Evolutionary conservation across 2,797 vertebrate species (phyloP), one percentile per base, ranked within the genome.

Genomic region (Xiphophorus birchmanni): DNA sequence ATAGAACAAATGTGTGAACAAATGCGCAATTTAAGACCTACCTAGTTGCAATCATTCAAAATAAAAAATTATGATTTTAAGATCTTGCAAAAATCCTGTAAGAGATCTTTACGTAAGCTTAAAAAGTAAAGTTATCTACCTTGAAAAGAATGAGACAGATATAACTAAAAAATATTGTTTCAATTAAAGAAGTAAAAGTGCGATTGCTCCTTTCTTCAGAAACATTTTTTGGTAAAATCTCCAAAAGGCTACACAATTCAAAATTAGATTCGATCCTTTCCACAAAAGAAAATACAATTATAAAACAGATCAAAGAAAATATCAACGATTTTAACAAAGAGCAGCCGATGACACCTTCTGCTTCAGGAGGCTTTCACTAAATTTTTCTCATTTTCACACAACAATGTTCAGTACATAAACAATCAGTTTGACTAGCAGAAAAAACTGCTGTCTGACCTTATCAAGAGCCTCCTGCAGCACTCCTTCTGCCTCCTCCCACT

Each of bases 401-500:
- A 48, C 44, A 35, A 5, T 10, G 23, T 13, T 71, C 11, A 23
- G 40, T 1, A 2, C 12, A 9, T 21, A n/a, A 60, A 50, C 5
- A 74, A 35, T 17, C 73, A 76, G 40, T 69, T 23, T 8, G 9
- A 11, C 8, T 26, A 11, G 37, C 10, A 77, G 15, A 40, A n/a
- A 26, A 52, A 37, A 52, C 12, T 52, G 26, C 11, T 69, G 54
- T 77, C 89, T 81, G 73, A 98, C 98, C 97, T 99, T 99, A 91
- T 99, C 98, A 23, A 99, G 94, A 0, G 98, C 98, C 85, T 99
- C 98, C 79, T 99, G 98, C 0, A 99, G 95, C 12, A 97, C 97
- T 0, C 97, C 97, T 86, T 99, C 98, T 0, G 98, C 97, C 0
- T 98, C 98, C 0, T 99, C 98, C 98, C 98, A 99, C 91, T 97